Base-by-base conservation (phyloP, 2,797 vertebrate species). In the Gambelia wislizenii region DNA sequence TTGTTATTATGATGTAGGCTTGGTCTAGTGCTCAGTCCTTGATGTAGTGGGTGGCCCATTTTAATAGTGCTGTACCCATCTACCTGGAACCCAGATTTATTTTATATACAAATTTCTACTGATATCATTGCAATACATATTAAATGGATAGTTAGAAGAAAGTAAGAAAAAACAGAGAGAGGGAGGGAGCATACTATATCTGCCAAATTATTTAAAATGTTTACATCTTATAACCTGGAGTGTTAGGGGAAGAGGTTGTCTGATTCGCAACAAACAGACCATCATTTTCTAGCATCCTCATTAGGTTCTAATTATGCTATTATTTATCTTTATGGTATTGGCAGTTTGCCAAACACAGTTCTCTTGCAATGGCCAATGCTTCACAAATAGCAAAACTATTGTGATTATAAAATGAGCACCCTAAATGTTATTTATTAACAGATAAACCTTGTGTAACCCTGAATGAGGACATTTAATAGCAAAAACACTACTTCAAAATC, bases 361-460 rank as follows among this genome's bases (percentile, higher is more conserved):
- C 89, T 83, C 89, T 79, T 84, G 92, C 86, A 85, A 92, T 1
- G 1, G 84, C 90, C 91, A 92, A 94, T 89, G 88, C 92, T 93
- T 95, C 92, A 92, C 92, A 95, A 95, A 83, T 85, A 92, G 78
- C 91, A 90, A 90, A 90, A 82, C 94, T 92, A 95, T 94, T 95
- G 94, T 95, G 95, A 95, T 95, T 95, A 91, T 93, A 95, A 96
- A 96, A 93, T 52, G 81, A 96, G 90, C 82, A 86, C 93, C 93
- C 93, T 88, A 94, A 96, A 94, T 87, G 93, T 94, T 95, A 96
- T 96, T 96, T 96, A 96, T 94, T 93, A 95, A 95, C 96, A 96
- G 94, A 96, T 95, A 96, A 96, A 96, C 94, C 95, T 96, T 86
- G 94, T 91, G 92, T 94, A 96, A 95, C 95, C 95, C 96, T 95